phyloP scores from a whole-genome alignment of 2,888 invertebrate genomes.

The Amphimallon solstitiale region DNA sequence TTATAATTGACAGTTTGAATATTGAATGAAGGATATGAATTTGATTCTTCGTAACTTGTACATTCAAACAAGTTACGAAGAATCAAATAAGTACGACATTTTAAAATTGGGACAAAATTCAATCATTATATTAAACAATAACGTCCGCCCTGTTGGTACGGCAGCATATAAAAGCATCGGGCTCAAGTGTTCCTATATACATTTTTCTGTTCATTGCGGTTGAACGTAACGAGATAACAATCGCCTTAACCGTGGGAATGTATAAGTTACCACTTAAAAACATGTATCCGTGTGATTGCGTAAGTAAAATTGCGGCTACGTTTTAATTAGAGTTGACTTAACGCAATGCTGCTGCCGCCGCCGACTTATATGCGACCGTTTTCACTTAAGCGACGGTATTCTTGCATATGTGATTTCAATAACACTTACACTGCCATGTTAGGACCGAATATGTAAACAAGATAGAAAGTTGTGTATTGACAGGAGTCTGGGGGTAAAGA shows the following conservation, averaged over 20 bases:
- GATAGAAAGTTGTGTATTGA: conserved; percentile 10
- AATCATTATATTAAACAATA: too few species aligned
- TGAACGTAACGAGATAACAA: conserved; percentile 38
- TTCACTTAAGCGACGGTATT: conserved; percentile 6
- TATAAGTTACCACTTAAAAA: conserved; percentile 38
- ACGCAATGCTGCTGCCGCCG: conserved; percentile 17
- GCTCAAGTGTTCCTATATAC: background rate
- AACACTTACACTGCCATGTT: background rate
- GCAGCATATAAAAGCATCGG: too few species aligned
- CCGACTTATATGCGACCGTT: too few species aligned
- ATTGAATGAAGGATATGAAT: too few species aligned
- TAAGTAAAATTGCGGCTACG: conserved; percentile 34
- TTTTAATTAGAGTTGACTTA: conserved; percentile 33
- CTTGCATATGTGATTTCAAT: too few species aligned
- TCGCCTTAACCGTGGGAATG: conserved; percentile 42
- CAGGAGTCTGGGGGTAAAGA: background rate
- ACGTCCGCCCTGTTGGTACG: too few species aligned
- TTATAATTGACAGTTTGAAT: too few species aligned
- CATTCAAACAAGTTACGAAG: too few species aligned
- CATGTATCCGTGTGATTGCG: conserved; percentile 39
- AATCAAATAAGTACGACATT: too few species aligned
- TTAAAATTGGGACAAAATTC: too few species aligned
- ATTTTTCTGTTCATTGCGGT: conserved; percentile 13
- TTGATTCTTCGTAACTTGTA: too few species aligned
- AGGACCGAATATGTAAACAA: background rate